A percentile compares a stretch with the other conserved stretches of the same genome.
phyloP scores from a whole-genome alignment of 2,113 vertebrate species.

The Solea solea region DNA sequence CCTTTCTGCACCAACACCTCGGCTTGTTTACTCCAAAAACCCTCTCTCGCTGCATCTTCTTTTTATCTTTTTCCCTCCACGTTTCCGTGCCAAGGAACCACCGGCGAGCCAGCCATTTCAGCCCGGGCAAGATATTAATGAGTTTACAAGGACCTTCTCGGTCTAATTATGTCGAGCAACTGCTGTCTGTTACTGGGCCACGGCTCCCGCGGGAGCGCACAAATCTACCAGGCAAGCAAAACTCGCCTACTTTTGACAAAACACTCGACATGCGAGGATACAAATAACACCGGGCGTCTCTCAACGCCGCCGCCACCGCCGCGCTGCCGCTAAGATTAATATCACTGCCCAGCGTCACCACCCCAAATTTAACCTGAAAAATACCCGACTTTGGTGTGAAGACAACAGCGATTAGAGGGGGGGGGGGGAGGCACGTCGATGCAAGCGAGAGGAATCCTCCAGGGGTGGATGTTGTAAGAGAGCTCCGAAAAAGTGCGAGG shows the following conservation, averaged over 20 bases:
- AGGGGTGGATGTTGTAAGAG: constrained; percentile 26
- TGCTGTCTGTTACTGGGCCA: constrained; percentile 84
- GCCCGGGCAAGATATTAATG: constrained; percentile 82
- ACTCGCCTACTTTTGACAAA: constrained; percentile 84
- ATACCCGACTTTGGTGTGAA: constrained; percentile 63
- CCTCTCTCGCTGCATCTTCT: constrained; percentile 23
- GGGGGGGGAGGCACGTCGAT: constrained; percentile 10
- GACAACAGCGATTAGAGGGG: constrained; percentile 54
- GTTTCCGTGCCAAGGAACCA: constrained; percentile 46
- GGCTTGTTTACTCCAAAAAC: constrained; percentile 18
- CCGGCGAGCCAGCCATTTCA: constrained; percentile 60
- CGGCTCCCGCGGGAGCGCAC: constrained; percentile 77
- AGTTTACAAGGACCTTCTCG: constrained; percentile 83
- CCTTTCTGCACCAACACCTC: constrained; percentile 23
- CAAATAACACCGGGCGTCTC: constrained; percentile 75
- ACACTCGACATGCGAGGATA: constrained; percentile 78
- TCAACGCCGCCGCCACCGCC: constrained; percentile 68
- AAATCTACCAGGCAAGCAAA: constrained; percentile 83
- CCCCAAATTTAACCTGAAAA: constrained; percentile 79
- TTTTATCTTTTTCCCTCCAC: constrained; percentile 14
- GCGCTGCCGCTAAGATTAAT: constrained; percentile 61
- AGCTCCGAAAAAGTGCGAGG: constrained; percentile 26
- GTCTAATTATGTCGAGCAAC: constrained; percentile 86
- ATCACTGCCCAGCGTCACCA: constrained; percentile 47
- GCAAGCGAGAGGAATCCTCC: constrained; percentile 11